Base-by-base conservation (phyloP, 2,113 vertebrate genomes). In the Dicentrarchus labrax region DNA sequence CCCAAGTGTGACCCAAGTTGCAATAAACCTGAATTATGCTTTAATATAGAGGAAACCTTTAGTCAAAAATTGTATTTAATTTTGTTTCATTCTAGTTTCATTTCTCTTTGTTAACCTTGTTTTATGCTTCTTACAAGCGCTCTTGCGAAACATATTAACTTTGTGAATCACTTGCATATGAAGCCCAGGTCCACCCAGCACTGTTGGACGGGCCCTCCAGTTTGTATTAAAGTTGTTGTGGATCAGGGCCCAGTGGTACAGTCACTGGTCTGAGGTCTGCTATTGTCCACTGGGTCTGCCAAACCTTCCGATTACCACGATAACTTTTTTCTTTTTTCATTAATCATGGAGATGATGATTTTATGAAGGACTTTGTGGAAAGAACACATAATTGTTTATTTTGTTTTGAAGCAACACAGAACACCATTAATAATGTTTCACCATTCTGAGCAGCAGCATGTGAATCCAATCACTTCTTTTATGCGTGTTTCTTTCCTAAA, bases 231-330 rank as follows among this genome's bases (percentile, higher is more conserved):
- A 68, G 77, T 61, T 67, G 70, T 71, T 56, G 51, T 73, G 80
- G 84, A 2, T 51, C 38, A 24, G 53, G 12, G n/a, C 41, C 70
- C 59, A 39, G 59, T 12, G 24, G 45, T 53, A 0, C 16, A 17
- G 50, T 73, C 60, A 66, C 81, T 76, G 62, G 51, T 74, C 51
- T 71, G 78, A 86, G 80, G 56, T 77, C 78, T 82, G 79, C 41
- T 80, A 5, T 81, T 0, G 60, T 88, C 65, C 69, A 60, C 41
- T 67, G 36, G 61, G n/a, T 47, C 72, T 86, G 87, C 78, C 79
- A 85, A 87, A 36, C 21, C 57, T 69, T 75, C 67, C 72, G 70
- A 67, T 84, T 53, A 72, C 68, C 54, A 79, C 64, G 53, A 12
- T 30, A 62, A 79, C 67, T 71, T 72, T 78, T 82, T 72, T 51